Percentiles rank a stretch among this genome's conserved stretches.
Evolutionary conservation across 2,113 vertebrate species (phyloP).

Genomic region (Anhinga anhinga): DNA sequence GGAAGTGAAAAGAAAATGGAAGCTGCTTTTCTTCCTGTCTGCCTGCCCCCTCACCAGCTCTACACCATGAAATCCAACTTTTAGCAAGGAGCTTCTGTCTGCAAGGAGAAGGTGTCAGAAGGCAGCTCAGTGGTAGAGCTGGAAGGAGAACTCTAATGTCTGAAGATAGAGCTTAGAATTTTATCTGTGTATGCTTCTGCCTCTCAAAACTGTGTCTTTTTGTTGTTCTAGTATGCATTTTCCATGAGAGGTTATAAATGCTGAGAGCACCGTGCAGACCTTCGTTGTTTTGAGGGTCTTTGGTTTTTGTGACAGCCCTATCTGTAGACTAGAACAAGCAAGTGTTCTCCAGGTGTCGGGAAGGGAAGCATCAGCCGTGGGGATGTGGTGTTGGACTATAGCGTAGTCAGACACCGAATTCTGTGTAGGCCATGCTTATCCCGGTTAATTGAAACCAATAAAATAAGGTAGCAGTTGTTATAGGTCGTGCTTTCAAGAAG

Average conservation of each 20-base stretch:
- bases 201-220: not conserved
- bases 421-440: not conserved
- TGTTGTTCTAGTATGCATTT: not conserved
- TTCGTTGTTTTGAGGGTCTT: not conserved
- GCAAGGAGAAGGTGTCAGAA: not conserved
- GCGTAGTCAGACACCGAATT: not conserved
- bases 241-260: not conserved
- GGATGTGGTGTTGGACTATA: not conserved
- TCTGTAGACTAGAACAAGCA: not conserved
- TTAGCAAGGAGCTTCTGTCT: not conserved
- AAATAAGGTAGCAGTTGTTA: not conserved
- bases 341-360: not conserved
- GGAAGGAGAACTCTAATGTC: not conserved
- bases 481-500: not conserved
- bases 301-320: not conserved
- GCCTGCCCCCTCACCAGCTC: not conserved
- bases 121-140: not conserved
- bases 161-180: not conserved
- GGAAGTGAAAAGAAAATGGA: not conserved
- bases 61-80: not conserved
- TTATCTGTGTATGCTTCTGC: not conserved
- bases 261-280: not conserved
- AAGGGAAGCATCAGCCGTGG: not conserved
- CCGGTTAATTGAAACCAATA: not conserved
- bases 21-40: not conserved